Evolutionary conservation across 2,888 invertebrate genomes (phyloP), one percentile per base, ranked within the genome.

Genomic region (Drosophila mettleri): DNA sequence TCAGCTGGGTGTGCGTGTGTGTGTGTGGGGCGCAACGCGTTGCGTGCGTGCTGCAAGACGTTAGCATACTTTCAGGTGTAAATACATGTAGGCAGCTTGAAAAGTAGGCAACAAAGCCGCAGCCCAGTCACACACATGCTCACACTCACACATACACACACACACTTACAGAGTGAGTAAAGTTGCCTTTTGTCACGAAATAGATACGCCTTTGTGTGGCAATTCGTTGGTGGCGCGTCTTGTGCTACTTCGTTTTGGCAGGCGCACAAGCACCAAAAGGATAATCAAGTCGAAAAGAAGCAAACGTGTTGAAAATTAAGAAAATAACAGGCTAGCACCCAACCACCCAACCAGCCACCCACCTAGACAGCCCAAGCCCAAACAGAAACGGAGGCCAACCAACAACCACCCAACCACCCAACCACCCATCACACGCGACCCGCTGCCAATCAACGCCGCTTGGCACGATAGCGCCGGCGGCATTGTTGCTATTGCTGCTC

Each of bases 171-270:
- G 27, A 49, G 65, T 2, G 24, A 45, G 71, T 80, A 86, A 88
- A 89, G 89, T 89, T 85, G 76, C 79, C 77, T 78, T 81, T 89
- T 89, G 89, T 89, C 89, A 89, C 89, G 88, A 83, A 86, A 88
- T 78, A 84, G 83, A 84, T 78, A 82, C 80, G 78, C 76, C 80
- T 86, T 84, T 82, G 79, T 79, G 63, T 43, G 66, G 69, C 66
- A 73, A 74, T 74, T 74, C 69, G 69, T 54, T 57, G 69, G 29
- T 34, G 70, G 64, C 65, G 77, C 77, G 63, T 71, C 75, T 61
- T 73, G 74, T 74, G 74, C 69, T 61, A 69, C 74, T 74, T 74
- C 74, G 63, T 48, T 73, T 65, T 49, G 27, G 55, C 38, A 18
- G 34, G 22, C 48, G 46, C 38, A 57, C 45, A 63, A 16, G 49